Conservation (phyloP, 2,113 vertebrate genomes). For the Hippocampus barbouri region DNA sequence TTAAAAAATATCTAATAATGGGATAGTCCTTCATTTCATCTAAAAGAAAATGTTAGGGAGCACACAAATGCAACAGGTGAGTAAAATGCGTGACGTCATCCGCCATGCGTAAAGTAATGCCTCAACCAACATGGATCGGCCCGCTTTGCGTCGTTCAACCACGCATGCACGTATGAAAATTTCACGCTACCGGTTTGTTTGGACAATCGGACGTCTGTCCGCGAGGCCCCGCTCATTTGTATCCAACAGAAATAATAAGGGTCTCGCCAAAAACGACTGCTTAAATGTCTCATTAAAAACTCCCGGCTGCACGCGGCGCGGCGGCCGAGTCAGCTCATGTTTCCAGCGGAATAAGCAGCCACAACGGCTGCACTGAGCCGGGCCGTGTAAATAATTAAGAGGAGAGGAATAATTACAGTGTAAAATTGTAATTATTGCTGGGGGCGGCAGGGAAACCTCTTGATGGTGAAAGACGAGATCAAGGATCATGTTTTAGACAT, state of each 20-base stretch:
- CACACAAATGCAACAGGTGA: background rate
- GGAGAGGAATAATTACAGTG: conserved; percentile 88
- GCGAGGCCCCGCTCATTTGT: conserved; percentile 55
- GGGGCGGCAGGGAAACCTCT: conserved; percentile 57
- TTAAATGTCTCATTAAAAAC: conserved; percentile 71
- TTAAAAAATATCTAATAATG: background rate
- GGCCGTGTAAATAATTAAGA: conserved; percentile 86
- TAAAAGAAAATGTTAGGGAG: background rate
- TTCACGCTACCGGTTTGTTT: conserved; percentile 64
- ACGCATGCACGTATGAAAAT: conserved; percentile 61
- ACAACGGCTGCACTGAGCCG: conserved; percentile 68
- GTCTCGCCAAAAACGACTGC: conserved; percentile 66
- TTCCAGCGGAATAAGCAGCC: conserved; percentile 65
- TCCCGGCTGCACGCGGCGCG: conserved; percentile 34
- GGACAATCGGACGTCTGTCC: conserved; percentile 61
- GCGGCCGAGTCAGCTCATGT: conserved; percentile 65
- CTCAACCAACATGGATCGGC: conserved; percentile 2
- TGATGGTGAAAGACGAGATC: conserved; percentile 70
- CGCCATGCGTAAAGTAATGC: conserved; percentile 33
- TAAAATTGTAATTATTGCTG: conserved; percentile 83
- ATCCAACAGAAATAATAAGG: conserved; percentile 57
- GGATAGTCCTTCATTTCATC: background rate
- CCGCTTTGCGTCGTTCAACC: background rate
- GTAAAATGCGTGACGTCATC: background rate
- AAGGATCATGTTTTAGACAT: conserved; percentile 66